Conservation (phyloP, 2,888 invertebrate genomes). For the Idaea straminata region DNA sequence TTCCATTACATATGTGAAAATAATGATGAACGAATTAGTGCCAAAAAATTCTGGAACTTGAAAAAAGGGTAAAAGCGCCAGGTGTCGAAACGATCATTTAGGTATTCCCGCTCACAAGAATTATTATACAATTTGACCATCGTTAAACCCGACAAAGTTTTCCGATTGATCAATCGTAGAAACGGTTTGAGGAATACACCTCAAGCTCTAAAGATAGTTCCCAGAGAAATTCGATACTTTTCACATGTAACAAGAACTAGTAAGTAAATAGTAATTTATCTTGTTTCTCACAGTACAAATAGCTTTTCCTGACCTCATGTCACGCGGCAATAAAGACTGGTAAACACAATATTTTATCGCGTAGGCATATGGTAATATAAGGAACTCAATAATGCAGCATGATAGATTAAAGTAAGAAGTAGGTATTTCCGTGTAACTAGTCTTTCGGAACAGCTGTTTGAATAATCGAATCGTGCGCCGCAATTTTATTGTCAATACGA, state of each 20-base stretch:
- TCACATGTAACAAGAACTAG: not conserved
- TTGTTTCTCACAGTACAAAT: not conserved
- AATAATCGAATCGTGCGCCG: not conserved
- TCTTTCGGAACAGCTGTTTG: slow-evolving; percentile 1
- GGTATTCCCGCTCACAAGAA: no score
- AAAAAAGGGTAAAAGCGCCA: no score
- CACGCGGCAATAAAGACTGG: not conserved
- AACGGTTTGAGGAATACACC: not conserved
- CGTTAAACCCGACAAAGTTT: not conserved
- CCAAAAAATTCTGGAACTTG: no score
- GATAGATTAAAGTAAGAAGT: not conserved
- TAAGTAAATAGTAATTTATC: not conserved
- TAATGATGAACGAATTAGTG: no score
- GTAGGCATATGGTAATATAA: not conserved
- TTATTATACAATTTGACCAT: not conserved
- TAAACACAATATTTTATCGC: not conserved
- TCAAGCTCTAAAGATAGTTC: not conserved
- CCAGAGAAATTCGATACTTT: not conserved
- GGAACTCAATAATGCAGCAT: not conserved
- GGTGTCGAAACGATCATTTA: no score
- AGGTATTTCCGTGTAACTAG: not conserved
- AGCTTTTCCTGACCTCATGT: not conserved
- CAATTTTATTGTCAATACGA: not conserved
- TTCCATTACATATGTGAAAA: no score
- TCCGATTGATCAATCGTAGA: not conserved